A percentile compares a stretch with the other conserved stretches of the same genome.
Evolutionary conservation across 2,113 vertebrate species (phyloP).

Genomic region (Chlorocebus sabaeus): DNA sequence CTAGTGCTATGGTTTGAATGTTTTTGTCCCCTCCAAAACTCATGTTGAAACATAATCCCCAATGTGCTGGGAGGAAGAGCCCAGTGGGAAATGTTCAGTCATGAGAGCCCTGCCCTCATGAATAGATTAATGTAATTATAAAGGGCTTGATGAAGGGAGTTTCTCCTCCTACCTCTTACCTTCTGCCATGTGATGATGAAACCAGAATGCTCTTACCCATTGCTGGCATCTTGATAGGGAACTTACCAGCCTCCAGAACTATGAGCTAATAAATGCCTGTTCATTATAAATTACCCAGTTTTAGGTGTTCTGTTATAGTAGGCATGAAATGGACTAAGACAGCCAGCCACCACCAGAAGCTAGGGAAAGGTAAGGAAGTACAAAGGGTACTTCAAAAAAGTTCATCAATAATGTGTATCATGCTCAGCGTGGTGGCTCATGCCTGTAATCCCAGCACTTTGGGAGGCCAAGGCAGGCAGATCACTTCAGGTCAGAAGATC

Average conservation of each 20-base stretch:
- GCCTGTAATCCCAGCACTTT: too few species aligned
- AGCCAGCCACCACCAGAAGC: background rate
- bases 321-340: background rate
- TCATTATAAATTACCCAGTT: background rate
- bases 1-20: background rate
- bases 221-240: background rate
- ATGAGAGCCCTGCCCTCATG: background rate
- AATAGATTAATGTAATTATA: background rate
- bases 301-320: background rate
- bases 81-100: background rate
- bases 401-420: background rate
- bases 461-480: too few species aligned
- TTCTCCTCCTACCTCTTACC: background rate
- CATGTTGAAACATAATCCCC: background rate
- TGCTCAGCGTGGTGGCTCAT: rapidly evolving
- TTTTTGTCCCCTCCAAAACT: background rate
- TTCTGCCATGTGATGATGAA: background rate
- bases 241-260: background rate
- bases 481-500: too few species aligned
- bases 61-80: background rate
- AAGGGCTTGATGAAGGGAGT: background rate
- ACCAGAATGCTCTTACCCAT: background rate
- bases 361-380: background rate
- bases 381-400: background rate
- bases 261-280: background rate